Evolutionary conservation across 2,797 vertebrate genomes (phyloP).

Genomic region (Cynodonichthys magdalenae): DNA sequence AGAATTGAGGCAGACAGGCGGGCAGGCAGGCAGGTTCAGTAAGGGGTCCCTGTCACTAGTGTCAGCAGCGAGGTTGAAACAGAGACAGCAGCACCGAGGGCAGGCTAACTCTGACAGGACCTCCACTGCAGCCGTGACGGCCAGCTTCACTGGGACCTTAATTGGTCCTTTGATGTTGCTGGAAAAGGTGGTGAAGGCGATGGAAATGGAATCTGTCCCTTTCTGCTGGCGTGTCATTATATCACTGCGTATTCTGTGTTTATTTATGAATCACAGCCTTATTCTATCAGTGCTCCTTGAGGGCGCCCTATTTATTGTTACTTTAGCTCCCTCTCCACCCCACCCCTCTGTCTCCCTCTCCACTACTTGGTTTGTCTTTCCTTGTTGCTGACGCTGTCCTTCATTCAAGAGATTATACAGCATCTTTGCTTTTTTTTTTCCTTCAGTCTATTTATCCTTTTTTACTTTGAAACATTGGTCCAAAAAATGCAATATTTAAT

Average conservation of each 20-base stretch:
- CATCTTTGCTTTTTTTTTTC: no score
- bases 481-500: no score
- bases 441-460: no score
- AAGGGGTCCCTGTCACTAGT: constrained; percentile 78
- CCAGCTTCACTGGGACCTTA: constrained; percentile 92
- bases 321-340: constrained; percentile 25
- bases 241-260: constrained; percentile 72
- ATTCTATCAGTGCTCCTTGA: constrained; percentile 24
- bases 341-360: constrained; percentile 4
- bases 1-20: constrained; percentile 74
- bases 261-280: constrained; percentile 70
- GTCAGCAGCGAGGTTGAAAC: constrained; percentile 65
- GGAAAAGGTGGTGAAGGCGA: constrained; percentile 83
- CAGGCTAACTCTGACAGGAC: constrained; percentile 79
- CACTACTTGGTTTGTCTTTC: constrained; percentile 38
- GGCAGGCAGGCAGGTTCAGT: constrained; percentile 83
- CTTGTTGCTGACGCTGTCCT: constrained; percentile 4
- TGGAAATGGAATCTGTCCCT: constrained; percentile 77
- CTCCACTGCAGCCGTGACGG: constrained; percentile 87
- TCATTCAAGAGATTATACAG: neutral
- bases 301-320: constrained; percentile 33
- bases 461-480: no score
- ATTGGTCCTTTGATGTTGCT: constrained; percentile 97
- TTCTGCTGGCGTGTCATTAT: constrained; percentile 62
- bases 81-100: constrained; percentile 77